phyloP scores from a whole-genome alignment of 2,113 vertebrate species.

The Heteronetta atricapilla region DNA sequence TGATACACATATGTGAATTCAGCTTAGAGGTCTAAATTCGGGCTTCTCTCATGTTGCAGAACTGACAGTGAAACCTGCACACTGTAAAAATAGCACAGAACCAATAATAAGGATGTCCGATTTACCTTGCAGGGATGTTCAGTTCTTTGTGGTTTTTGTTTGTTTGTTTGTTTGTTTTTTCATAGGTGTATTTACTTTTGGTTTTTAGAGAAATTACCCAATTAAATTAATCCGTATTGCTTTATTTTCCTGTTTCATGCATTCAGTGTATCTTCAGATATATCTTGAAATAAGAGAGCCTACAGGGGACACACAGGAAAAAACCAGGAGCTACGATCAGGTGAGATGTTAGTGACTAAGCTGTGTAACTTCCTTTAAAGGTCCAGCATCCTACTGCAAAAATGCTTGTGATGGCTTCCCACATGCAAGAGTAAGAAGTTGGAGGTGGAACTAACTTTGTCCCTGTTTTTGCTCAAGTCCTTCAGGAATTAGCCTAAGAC shows the following conservation, averaged over 20 bases:
- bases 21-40: background rate
- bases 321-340: conserved; percentile 19
- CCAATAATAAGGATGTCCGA: background rate
- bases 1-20: background rate
- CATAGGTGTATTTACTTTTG: background rate
- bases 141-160: conserved; percentile 23
- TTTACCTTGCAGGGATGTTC: background rate
- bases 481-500: conserved; percentile 92
- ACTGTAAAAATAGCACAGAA: background rate
- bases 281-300: background rate
- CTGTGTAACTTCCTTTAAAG: conserved; percentile 65
- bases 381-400: conserved; percentile 97
- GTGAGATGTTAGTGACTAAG: background rate
- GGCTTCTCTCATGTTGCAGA: background rate
- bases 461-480: conserved; percentile 93
- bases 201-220: background rate
- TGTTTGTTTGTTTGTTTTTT: conserved; percentile 81
- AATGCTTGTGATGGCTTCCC: conserved; percentile 98
- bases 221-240: background rate
- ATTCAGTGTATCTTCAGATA: background rate
- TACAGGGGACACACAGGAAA: background rate
- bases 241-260: background rate
- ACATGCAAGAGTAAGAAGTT: conserved; percentile 98
- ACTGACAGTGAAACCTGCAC: background rate
- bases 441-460: conserved; percentile 98